These are phyloP conservation scores for Cinclus cinclus DNA, from an alignment of 2,113 vertebrate genomes.

Conservation along the genomic window DNA sequence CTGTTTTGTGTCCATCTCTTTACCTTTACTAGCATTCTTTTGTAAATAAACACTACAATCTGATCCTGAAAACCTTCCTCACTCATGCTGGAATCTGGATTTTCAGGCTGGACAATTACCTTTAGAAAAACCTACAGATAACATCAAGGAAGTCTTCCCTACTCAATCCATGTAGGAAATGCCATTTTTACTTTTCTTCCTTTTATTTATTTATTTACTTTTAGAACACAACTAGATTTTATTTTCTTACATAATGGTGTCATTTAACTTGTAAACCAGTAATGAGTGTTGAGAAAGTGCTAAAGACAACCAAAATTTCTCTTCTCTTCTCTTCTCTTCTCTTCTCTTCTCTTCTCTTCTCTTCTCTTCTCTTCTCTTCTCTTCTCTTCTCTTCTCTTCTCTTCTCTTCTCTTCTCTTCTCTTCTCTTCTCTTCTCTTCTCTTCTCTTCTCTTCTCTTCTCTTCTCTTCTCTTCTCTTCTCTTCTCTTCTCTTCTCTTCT, in stretches of 20 bases:
- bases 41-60: neutral
- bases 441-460: no score
- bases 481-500: no score
- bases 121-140: neutral
- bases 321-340: no score
- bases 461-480: neutral
- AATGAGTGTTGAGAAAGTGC: neutral
- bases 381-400: no score
- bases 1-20: neutral
- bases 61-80: neutral
- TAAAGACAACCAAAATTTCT: neutral
- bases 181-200: rapidly evolving
- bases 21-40: neutral
- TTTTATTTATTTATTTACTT: neutral
- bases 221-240: neutral
- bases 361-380: neutral
- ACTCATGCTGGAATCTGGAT: neutral
- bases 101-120: neutral
- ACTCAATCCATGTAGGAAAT: neutral
- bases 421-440: neutral
- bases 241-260: neutral
- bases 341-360: neutral
- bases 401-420: no score
- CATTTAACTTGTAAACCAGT: neutral
- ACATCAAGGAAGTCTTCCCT: neutral